Conservation (phyloP, 92 coral and sea anemone species). For the Chrysogorgia sp. region DNA sequence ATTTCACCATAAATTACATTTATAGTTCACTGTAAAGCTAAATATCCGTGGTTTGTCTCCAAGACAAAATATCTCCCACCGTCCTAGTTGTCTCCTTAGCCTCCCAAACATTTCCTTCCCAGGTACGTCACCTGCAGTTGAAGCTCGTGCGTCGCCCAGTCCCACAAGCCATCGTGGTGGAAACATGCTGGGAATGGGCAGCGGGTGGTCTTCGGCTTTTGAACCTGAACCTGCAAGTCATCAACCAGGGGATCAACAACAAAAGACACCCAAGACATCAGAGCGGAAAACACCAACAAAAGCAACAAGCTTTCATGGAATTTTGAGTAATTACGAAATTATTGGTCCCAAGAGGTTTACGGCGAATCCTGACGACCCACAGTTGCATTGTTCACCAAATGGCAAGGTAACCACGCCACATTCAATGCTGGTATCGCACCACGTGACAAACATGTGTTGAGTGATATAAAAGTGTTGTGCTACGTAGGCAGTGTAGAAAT, state of each 20-base stretch:
- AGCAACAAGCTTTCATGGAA: slow-evolving; percentile 75
- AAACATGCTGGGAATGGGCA: slow-evolving; percentile 83
- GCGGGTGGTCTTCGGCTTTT: slow-evolving; percentile 97
- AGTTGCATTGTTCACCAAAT: neutral
- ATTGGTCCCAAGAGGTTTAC: slow-evolving; percentile 77
- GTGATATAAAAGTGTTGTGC: too few species aligned
- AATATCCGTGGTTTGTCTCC: too few species aligned
- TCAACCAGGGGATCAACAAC: slow-evolving; percentile 22
- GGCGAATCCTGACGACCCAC: slow-evolving; percentile 34
- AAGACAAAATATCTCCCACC: too few species aligned
- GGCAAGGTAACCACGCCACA: slow-evolving; percentile 4
- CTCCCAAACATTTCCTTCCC: neutral
- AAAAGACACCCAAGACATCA: neutral
- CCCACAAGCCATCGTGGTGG: slow-evolving; percentile 80
- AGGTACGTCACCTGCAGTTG: slow-evolving; percentile 29
- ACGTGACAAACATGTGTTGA: too few species aligned
- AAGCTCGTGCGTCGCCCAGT: slow-evolving; percentile 52
- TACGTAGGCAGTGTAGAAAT: too few species aligned
- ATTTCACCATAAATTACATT: slow-evolving; percentile 38
- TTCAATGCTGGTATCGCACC: too few species aligned
- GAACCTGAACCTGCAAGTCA: slow-evolving; percentile 59
- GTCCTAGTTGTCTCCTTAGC: too few species aligned
- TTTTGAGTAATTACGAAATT: slow-evolving; percentile 78
- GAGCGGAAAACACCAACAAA: slow-evolving; percentile 26
- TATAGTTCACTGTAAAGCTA: too few species aligned